Base-by-base conservation (phyloP, 2,888 invertebrate species). In the Callimorpha dominula region DNA sequence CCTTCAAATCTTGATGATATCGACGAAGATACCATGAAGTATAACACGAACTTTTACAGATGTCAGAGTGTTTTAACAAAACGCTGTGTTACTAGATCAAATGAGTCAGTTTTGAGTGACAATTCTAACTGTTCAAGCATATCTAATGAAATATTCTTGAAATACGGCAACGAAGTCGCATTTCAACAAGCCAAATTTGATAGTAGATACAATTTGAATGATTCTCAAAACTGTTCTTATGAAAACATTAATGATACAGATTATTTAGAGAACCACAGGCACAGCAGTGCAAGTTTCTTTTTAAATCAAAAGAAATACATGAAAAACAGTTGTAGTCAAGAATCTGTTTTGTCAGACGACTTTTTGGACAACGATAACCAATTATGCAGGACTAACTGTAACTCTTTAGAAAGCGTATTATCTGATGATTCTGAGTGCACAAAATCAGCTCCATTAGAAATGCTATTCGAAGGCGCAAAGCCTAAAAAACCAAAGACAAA, bases 271-370 rank as follows among this genome's bases (percentile, higher is more conserved):
- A 96, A 96, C 1, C 96, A 97, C 68, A 92, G 97, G 52, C 96
- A 97, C 68, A 98, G 97, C 63, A 97, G 98, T 84, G 98, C 98
- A 8, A 98, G 98, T 84, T 98, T 98, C 93, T 98, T 98, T 83
- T 89, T 98, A 43, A 97, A 97, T 72, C 97, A 97, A 72, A 96
- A 97, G 79, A 96, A 96, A 74, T 96, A 96, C 77, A 96, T 96
- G 92, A 96, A 96, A 76, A 94, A 94, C 4, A 97, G 97, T 78
- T 96, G 96, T 77, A 98, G 98, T 77, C 98, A 98, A 86, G 98
- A 98, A 83, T 98, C 98, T 42, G 96, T 98, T 54, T 87, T 98
- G 9, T 98, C 98, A 0, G 97, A 97, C 78, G 97, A 97, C 81
- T 94, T 89, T 74, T 84, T 96, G 68, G 95, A 95, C 31, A 93